Percentiles rank a stretch among this genome's conserved stretches.
Evolutionary conservation across 64 coral and sea anemone species (phyloP).

Genomic region (Catalaphyllia jardinei): DNA sequence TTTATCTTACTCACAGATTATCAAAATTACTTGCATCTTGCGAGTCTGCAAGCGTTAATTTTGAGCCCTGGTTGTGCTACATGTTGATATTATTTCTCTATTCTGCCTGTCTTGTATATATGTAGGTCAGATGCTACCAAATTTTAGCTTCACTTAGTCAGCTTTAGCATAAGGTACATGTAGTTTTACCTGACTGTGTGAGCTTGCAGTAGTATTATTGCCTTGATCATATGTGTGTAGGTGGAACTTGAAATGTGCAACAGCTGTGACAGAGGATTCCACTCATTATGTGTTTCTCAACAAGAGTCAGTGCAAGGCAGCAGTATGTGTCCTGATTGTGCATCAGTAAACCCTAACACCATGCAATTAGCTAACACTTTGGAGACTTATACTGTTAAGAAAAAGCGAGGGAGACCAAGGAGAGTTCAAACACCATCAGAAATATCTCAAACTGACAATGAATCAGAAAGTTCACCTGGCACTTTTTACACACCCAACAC

Average conservation of each 20-base stretch:
- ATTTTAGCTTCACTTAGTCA: too few species aligned
- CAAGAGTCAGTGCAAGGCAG: conserved; percentile 31
- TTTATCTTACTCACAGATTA: too few species aligned
- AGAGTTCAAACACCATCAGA: conserved; percentile 4
- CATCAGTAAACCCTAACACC: neutral
- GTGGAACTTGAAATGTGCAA: conserved; percentile 51
- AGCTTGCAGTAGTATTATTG: too few species aligned
- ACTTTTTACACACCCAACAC: neutral
- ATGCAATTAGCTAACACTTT: neutral
- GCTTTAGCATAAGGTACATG: too few species aligned
- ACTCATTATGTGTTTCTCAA: conserved; percentile 82
- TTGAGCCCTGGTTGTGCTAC: too few species aligned
- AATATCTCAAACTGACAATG: conserved; percentile 36
- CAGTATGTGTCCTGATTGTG: conserved; percentile 57
- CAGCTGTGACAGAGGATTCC: conserved; percentile 83
- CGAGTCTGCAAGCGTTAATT: too few species aligned
- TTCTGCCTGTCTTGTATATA: too few species aligned
- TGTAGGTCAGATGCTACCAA: too few species aligned
- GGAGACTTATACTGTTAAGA: neutral
- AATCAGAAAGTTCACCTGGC: conserved; percentile 47
- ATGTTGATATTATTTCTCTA: too few species aligned
- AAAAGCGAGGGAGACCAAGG: conserved; percentile 63
- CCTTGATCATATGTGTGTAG: too few species aligned
- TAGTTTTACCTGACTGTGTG: too few species aligned
- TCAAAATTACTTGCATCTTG: too few species aligned